Percentiles rank a stretch among this genome's conserved stretches.
Evolutionary conservation across 2,888 invertebrate species (phyloP).

Genomic region (Carterocephalus palaemon): DNA sequence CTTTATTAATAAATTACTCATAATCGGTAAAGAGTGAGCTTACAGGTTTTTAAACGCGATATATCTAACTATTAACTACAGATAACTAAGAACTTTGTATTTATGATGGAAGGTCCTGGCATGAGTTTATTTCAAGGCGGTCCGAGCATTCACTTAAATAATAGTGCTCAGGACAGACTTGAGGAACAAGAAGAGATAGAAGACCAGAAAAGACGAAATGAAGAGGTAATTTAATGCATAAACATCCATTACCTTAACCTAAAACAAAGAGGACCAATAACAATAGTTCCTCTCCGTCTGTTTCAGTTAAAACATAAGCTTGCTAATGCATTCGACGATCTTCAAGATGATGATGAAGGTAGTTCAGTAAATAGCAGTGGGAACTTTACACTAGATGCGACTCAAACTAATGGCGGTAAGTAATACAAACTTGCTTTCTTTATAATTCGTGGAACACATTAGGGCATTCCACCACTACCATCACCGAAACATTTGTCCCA

Average conservation of each 20-base stretch:
- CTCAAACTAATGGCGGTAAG: slow-evolving; percentile 52
- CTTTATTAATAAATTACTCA: too few species aligned
- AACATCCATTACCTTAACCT: slow-evolving; percentile 3
- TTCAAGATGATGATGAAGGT: slow-evolving; percentile 82
- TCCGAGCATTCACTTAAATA: slow-evolving; percentile 82
- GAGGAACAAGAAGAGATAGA: slow-evolving; percentile 84
- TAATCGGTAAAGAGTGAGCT: too few species aligned
- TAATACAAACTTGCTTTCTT: too few species aligned
- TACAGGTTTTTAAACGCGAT: too few species aligned
- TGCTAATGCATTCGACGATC: slow-evolving; percentile 83
- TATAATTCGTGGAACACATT: too few species aligned
- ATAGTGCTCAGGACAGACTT: slow-evolving; percentile 80
- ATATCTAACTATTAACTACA: too few species aligned
- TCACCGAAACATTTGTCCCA: too few species aligned
- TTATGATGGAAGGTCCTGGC: slow-evolving; percentile 80
- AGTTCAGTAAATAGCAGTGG: slow-evolving; percentile 80
- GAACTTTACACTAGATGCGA: slow-evolving; percentile 62
- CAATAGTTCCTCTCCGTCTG: not conserved
- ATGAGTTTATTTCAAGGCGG: slow-evolving; percentile 85
- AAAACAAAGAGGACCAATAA: not conserved
- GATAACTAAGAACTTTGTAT: slow-evolving; percentile 1
- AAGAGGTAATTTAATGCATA: slow-evolving; percentile 77
- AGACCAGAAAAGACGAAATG: slow-evolving; percentile 82
- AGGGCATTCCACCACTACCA: too few species aligned
- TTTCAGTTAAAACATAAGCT: slow-evolving; percentile 81